Conservation (phyloP, 2,113 vertebrate genomes). For the Sphaerodactylus townsendi region DNA sequence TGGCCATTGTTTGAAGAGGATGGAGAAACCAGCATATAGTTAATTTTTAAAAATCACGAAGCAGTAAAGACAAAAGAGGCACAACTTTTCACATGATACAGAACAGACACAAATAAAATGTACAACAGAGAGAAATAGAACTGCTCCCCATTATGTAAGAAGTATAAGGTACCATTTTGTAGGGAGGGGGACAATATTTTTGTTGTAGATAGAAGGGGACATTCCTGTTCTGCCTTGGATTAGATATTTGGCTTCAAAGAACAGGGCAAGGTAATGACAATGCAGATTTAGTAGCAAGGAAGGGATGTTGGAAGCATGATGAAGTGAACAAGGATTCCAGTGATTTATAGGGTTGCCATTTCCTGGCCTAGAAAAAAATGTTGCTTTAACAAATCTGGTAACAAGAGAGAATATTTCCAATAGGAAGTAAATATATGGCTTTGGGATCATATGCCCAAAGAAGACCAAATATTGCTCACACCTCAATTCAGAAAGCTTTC, state of each 20-base stretch:
- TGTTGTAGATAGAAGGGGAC: not conserved
- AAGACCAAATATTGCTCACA: not conserved
- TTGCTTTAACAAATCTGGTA: not conserved
- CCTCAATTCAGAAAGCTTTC: not conserved
- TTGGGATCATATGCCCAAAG: not conserved
- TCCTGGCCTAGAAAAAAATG: not conserved
- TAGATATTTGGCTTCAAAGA: not conserved
- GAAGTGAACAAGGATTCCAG: not conserved
- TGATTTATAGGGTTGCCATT: not conserved
- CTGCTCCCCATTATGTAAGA: not conserved
- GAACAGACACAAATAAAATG: not conserved
- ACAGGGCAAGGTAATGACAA: not conserved
- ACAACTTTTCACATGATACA: not conserved
- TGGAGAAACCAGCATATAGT: constrained; percentile 32
- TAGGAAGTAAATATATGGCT: not conserved
- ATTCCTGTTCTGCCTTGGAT: not conserved
- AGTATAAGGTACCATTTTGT: not conserved
- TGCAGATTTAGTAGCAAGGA: not conserved
- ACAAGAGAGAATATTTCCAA: not conserved
- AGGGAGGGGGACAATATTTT: not conserved
- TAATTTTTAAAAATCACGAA: constrained; percentile 1
- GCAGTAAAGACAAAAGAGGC: not conserved
- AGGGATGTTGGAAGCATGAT: not conserved
- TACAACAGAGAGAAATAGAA: not conserved
- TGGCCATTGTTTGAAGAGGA: constrained; percentile 19